phyloP scores from a whole-genome alignment of 2,888 invertebrate genomes.

The Bombyx huttoni region DNA sequence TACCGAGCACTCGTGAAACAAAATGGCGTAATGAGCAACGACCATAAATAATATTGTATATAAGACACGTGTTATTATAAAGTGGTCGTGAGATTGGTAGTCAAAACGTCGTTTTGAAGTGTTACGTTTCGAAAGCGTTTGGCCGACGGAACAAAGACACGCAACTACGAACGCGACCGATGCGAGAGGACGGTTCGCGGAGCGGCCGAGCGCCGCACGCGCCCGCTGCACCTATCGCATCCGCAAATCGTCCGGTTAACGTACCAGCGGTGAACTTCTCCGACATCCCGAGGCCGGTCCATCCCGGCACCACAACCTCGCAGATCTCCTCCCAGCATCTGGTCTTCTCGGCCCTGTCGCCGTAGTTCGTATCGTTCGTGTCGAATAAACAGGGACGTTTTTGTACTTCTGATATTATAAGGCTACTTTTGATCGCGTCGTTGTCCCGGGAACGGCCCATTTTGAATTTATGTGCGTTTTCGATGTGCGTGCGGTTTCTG shows the following conservation, averaged over 20 bases:
- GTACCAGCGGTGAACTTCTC: conserved; percentile 61
- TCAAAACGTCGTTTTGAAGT: conserved; percentile 43
- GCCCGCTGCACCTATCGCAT: conserved; percentile 16
- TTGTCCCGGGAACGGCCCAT: conserved; percentile 57
- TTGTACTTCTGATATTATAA: conserved; percentile 55
- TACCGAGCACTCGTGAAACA: conserved; percentile 9
- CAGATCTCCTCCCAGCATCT: conserved; percentile 63
- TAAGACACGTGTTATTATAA: conserved; percentile 26
- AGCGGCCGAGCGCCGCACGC: conserved; percentile 15
- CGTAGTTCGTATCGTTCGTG: conserved; percentile 51
- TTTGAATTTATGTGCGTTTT: conserved; percentile 9
- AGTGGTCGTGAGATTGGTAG: conserved; percentile 7
- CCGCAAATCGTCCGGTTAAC: conserved; percentile 35
- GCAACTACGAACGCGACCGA: conserved; percentile 48
- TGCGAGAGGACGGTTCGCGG: conserved; percentile 34
- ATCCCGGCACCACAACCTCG: conserved; percentile 56
- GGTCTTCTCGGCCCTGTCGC: conserved; percentile 57
- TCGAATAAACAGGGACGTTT: conserved; percentile 56
- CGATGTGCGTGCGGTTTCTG: conserved; percentile 3
- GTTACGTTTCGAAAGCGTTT: conserved; percentile 54
- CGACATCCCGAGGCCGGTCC: conserved; percentile 43
- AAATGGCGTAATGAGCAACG: conserved; percentile 23
- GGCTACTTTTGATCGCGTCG: conserved; percentile 53
- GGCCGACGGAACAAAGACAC: conserved; percentile 55
- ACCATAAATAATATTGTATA: conserved; percentile 15